Conservation (phyloP, 2,888 invertebrate genomes). For the Copidosoma aretas region DNA sequence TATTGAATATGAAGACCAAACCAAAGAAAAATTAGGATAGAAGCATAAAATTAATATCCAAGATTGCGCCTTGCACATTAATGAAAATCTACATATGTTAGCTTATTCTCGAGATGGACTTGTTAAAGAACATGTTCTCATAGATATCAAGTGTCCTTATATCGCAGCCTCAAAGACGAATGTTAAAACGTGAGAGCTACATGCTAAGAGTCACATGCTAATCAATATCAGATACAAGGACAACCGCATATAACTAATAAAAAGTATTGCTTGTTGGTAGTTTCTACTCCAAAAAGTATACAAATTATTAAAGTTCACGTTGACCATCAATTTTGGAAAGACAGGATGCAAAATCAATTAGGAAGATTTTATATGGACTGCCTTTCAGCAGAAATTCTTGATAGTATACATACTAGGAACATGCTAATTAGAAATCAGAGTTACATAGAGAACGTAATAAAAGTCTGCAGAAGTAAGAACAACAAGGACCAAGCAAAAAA, state of each 20-base stretch:
- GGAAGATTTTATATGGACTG: constrained; percentile 41
- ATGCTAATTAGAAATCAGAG: constrained; percentile 34
- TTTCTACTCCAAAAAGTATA: constrained; percentile 41
- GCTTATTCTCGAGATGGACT: constrained; percentile 41
- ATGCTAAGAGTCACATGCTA: constrained; percentile 24
- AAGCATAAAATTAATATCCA: constrained; percentile 17
- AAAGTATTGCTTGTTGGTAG: constrained; percentile 40
- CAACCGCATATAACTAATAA: constrained; percentile 42
- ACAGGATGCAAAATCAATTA: constrained; percentile 40
- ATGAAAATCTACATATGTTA: constrained; percentile 26
- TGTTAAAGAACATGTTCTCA: constrained; percentile 37
- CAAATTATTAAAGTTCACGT: constrained; percentile 35
- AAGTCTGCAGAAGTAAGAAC: too few relatives aligned
- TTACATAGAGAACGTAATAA: not conserved
- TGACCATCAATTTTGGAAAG: constrained; percentile 44
- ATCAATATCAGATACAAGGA: constrained; percentile 45
- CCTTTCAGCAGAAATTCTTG: constrained; percentile 46
- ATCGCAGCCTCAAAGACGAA: constrained; percentile 6
- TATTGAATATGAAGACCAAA: constrained; percentile 36
- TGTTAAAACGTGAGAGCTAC: not conserved
- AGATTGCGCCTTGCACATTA: constrained; percentile 36
- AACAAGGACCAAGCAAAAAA: too few relatives aligned
- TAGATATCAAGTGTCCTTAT: constrained; percentile 40
- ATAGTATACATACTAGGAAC: constrained; percentile 35
- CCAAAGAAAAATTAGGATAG: constrained; percentile 14